These are phyloP conservation scores for Cosmopolites sordidus DNA, from an alignment of 2,888 invertebrate genomes.

Conservation along the genomic window DNA sequence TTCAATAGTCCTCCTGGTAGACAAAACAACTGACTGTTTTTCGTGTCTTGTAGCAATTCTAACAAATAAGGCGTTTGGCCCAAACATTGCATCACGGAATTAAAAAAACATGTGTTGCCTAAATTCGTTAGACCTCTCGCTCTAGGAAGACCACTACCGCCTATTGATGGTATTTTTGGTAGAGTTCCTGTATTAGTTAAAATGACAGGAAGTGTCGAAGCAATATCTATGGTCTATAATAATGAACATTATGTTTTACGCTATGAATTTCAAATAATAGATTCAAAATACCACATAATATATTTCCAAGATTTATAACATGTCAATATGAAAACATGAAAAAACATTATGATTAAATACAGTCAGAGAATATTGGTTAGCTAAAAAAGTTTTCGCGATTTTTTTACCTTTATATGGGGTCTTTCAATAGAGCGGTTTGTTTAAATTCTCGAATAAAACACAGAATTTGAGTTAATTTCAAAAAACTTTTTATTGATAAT, in stretches of 20 bases:
- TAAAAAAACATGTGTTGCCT: constrained; percentile 97
- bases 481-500: too few species aligned
- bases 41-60: constrained; percentile 63
- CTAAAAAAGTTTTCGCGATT: too few species aligned
- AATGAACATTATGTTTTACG: not conserved
- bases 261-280: too few species aligned
- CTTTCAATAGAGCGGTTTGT: too few species aligned
- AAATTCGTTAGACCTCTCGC: constrained; percentile 67
- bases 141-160: constrained; percentile 47
- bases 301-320: too few species aligned
- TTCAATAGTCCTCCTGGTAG: constrained; percentile 69
- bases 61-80: constrained; percentile 79
- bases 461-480: too few species aligned
- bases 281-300: too few species aligned
- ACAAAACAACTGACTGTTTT: constrained; percentile 64
- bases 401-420: too few species aligned
- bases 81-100: constrained; percentile 91
- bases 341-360: too few species aligned
- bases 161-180: constrained; percentile 22
- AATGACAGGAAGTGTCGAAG: constrained; percentile 9
- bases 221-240: constrained; percentile 26
- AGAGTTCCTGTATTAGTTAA: constrained; percentile 30
- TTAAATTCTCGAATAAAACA: too few species aligned
- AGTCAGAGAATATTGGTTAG: too few species aligned
- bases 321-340: too few species aligned